These are phyloP conservation scores for Littorina saxatilis DNA, from an alignment of 1,140 invertebrate species.

Conservation along the genomic window DNA sequence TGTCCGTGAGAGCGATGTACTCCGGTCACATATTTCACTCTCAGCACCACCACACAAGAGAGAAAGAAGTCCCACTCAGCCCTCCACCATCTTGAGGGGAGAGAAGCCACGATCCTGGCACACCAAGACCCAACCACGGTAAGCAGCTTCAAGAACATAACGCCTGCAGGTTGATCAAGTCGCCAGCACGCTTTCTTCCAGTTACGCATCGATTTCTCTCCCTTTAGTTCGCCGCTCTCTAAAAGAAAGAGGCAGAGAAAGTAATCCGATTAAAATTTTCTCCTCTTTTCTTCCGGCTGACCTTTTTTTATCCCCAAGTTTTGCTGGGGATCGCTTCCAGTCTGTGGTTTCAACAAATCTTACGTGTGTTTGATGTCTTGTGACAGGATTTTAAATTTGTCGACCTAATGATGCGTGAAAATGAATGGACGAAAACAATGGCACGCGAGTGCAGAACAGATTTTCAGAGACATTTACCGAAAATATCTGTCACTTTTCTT, in stretches of 20 bases:
- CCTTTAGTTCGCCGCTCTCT: not conserved
- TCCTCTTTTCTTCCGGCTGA: constrained; percentile 10
- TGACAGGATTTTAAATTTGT: not conserved
- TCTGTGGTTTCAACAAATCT: constrained; percentile 6
- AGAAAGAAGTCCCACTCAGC: no score
- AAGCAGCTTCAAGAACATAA: no score
- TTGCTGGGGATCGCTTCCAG: not conserved
- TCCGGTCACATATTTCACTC: no score
- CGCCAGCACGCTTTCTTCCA: not conserved
- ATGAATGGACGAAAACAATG: not conserved
- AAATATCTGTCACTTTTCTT: no score
- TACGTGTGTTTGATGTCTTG: not conserved
- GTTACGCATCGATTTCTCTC: constrained; percentile 21
- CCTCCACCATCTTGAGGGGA: no score
- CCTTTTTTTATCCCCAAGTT: not conserved
- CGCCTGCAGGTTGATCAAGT: constrained; percentile 8
- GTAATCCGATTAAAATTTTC: constrained; percentile 14
- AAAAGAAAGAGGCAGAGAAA: not conserved
- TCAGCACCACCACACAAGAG: no score
- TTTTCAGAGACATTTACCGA: no score
- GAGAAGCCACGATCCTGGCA: not conserved
- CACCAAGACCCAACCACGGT: not conserved
- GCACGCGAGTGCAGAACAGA: not conserved
- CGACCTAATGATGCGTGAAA: no score
- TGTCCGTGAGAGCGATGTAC: no score